Percentiles rank a stretch among this genome's conserved stretches.
phyloP scores from a whole-genome alignment of 2,113 vertebrate genomes.

The Hippopotamus amphibius region DNA sequence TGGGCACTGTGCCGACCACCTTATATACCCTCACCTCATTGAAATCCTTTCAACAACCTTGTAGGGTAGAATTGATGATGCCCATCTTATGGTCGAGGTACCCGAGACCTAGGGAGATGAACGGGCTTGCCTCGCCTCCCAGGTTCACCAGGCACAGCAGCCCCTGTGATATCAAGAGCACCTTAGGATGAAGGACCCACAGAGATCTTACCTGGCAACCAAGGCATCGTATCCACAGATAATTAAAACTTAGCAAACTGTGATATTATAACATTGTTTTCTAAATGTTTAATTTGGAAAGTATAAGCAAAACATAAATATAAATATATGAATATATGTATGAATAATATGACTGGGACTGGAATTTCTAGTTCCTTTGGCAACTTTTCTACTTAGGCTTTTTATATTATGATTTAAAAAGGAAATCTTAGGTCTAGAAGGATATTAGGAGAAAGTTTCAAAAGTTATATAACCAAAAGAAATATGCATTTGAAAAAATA shows the following conservation, averaged over 20 bases:
- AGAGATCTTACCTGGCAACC: background rate
- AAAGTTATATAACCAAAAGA: background rate
- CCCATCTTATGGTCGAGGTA: background rate
- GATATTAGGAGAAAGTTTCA: background rate
- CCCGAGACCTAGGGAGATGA: background rate
- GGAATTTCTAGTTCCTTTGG: slow-evolving; percentile 24
- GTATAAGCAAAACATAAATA: slow-evolving; percentile 2
- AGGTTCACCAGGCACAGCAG: background rate
- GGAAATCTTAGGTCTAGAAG: background rate
- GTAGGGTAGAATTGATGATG: background rate
- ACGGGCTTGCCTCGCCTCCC: background rate
- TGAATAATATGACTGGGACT: background rate
- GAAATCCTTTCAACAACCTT: background rate
- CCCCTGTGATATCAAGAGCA: background rate
- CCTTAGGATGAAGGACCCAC: background rate
- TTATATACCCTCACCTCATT: background rate
- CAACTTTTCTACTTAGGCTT: background rate
- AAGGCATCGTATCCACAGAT: background rate
- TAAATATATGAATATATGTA: background rate
- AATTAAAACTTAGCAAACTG: background rate
- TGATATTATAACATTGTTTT: background rate
- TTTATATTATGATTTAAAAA: slow-evolving; percentile 25
- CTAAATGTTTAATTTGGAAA: background rate
- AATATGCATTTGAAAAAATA: slow-evolving; percentile 17
- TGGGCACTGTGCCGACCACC: background rate